phyloP scores from a whole-genome alignment of 2,888 invertebrate genomes.

The Stomorhina lunata region DNA sequence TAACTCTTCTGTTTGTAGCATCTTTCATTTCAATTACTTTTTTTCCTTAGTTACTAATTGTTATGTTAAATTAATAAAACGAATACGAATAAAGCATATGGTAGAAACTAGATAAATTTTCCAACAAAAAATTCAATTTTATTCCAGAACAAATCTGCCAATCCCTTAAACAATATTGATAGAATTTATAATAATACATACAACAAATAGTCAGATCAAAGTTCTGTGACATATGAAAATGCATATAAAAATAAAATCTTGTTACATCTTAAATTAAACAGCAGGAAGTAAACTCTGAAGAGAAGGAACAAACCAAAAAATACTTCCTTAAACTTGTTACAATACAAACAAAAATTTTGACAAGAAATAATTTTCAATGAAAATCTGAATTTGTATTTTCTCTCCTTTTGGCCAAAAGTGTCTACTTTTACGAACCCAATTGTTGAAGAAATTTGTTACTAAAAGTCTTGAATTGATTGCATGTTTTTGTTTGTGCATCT shows the following conservation, averaged over 20 bases:
- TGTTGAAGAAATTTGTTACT: slow-evolving; percentile 35
- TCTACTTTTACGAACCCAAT: slow-evolving; percentile 7
- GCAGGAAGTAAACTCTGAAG: background rate
- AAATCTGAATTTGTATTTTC: background rate
- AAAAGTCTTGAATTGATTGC: slow-evolving; percentile 57
- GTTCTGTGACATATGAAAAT: slow-evolving; percentile 2
- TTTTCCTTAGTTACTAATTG: slow-evolving; percentile 22
- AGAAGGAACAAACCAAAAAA: background rate
- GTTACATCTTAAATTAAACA: background rate
- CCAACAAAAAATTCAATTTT: background rate
- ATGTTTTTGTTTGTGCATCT: slow-evolving; percentile 19
- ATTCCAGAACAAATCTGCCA: background rate
- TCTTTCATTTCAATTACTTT: slow-evolving; percentile 8
- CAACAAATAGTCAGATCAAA: slow-evolving; percentile 2
- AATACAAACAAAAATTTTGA: background rate
- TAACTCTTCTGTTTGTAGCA: background rate
- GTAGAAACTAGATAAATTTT: background rate
- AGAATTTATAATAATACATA: background rate
- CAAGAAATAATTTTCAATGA: background rate
- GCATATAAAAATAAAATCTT: background rate
- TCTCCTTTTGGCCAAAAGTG: background rate
- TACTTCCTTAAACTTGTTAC: slow-evolving; percentile 1
- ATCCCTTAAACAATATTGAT: background rate
- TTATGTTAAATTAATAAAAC: slow-evolving; percentile 1
- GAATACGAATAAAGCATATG: slow-evolving; percentile 1